phyloP scores from a whole-genome alignment of 2,888 invertebrate species.

The Kuschelorhynchus macadamiae region DNA sequence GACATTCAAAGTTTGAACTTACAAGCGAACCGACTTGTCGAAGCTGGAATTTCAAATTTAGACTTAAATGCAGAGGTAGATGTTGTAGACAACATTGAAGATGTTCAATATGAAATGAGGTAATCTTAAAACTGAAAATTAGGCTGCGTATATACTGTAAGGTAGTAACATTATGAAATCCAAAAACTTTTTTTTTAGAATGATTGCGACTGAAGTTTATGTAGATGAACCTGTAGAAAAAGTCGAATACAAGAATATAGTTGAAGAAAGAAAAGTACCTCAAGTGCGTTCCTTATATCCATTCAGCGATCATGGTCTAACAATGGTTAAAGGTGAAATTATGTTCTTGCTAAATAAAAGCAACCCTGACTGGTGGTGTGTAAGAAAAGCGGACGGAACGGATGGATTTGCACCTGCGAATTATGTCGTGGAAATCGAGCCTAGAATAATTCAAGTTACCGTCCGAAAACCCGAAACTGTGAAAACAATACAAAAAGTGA shows the following conservation, averaged over 20 bases:
- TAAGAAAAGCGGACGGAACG: slow-evolving; percentile 90
- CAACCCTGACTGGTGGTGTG: slow-evolving; percentile 99
- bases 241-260: slow-evolving; percentile 87
- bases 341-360: slow-evolving; percentile 96
- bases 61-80: slow-evolving; percentile 78
- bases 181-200: slow-evolving; percentile 61
- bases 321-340: slow-evolving; percentile 83
- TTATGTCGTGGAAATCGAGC: slow-evolving; percentile 94
- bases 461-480: slow-evolving; percentile 89
- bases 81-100: slow-evolving; percentile 74
- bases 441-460: slow-evolving; percentile 87
- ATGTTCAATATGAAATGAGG: slow-evolving; percentile 72
- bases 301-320: slow-evolving; percentile 93
- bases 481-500: slow-evolving; percentile 86
- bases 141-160: no score
- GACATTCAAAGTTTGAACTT: slow-evolving; percentile 85
- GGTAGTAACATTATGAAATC: no score
- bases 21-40: slow-evolving; percentile 83
- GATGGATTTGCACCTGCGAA: slow-evolving; percentile 99
- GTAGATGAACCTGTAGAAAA: slow-evolving; percentile 92
- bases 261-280: slow-evolving; percentile 88
- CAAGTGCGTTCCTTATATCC: slow-evolving; percentile 91
- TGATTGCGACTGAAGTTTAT: slow-evolving; percentile 93
- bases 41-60: slow-evolving; percentile 81
- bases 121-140: slow-evolving; percentile 51